Conservation (phyloP, 2,888 invertebrate species). For the Trachelus troglodyta region DNA sequence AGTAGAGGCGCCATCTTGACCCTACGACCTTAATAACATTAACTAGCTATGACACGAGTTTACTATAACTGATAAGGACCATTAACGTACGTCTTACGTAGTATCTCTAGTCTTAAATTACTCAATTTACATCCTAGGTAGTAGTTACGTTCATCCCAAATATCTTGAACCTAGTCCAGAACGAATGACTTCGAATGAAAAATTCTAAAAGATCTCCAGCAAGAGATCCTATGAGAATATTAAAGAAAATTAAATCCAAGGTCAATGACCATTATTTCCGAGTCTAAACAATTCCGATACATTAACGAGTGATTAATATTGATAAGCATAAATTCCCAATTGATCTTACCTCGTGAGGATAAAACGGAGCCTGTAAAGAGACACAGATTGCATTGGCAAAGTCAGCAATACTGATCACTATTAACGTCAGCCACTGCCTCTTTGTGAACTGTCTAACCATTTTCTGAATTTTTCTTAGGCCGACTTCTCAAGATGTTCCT, state of each 20-base stretch:
- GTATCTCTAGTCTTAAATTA: neutral
- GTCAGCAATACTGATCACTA: slow-evolving; percentile 84
- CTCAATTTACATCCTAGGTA: neutral
- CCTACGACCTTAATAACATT: neutral
- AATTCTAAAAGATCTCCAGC: neutral
- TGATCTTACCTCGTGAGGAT: slow-evolving; percentile 80
- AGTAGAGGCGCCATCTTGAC: neutral
- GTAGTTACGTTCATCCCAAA: neutral
- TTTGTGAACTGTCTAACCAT: slow-evolving; percentile 76
- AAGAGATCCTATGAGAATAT: neutral
- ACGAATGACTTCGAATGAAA: neutral
- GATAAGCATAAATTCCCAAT: neutral
- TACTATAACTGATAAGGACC: neutral
- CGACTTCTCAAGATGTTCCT: neutral
- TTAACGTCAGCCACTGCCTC: slow-evolving; percentile 82
- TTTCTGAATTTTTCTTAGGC: slow-evolving; percentile 30
- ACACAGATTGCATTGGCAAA: slow-evolving; percentile 88
- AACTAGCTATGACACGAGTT: neutral
- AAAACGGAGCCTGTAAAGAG: slow-evolving; percentile 87
- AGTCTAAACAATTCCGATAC: neutral
- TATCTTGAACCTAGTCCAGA: neutral
- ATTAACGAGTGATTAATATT: neutral
- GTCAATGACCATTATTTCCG: neutral
- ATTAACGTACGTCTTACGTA: neutral
- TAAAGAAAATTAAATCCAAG: neutral